phyloP scores from a whole-genome alignment of 2,797 vertebrate species.

The Tachyglossus aculeatus region DNA sequence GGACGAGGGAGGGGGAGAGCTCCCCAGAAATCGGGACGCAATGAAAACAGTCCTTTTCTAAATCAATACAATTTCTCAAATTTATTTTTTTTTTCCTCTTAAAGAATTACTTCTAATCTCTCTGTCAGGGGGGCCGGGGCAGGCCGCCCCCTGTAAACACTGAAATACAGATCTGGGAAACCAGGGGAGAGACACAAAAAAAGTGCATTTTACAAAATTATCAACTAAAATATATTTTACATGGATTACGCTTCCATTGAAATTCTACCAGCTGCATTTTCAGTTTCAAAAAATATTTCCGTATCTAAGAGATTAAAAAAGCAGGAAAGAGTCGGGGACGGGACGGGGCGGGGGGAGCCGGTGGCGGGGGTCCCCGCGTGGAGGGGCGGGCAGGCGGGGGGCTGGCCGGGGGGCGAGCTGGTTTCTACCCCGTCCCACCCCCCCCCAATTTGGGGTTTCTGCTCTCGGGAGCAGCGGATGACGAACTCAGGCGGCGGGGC shows the following conservation, averaged over 20 bases:
- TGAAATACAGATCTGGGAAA: slow-evolving; percentile 83
- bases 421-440: background rate
- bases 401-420: background rate
- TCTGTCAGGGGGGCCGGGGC: slow-evolving; percentile 79
- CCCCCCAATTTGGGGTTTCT: no score
- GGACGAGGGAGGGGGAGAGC: no score
- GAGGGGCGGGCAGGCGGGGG: background rate
- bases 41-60: slow-evolving; percentile 70
- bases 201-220: slow-evolving; percentile 86
- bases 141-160: slow-evolving; percentile 84
- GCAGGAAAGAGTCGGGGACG: slow-evolving; percentile 71
- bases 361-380: background rate
- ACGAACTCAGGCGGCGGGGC: no score
- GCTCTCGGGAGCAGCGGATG: no score
- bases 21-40: slow-evolving; percentile 48
- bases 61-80: slow-evolving; percentile 81
- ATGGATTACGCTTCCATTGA: slow-evolving; percentile 79
- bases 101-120: slow-evolving; percentile 84
- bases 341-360: no score
- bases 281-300: slow-evolving; percentile 83
- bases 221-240: slow-evolving; percentile 87
- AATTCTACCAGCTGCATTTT: slow-evolving; percentile 82
- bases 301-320: slow-evolving; percentile 84
- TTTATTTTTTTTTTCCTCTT: slow-evolving; percentile 80
- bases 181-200: slow-evolving; percentile 81